Evolutionary conservation across 2,113 vertebrate genomes (phyloP).

Genomic region (Opisthocomus hoazin): DNA sequence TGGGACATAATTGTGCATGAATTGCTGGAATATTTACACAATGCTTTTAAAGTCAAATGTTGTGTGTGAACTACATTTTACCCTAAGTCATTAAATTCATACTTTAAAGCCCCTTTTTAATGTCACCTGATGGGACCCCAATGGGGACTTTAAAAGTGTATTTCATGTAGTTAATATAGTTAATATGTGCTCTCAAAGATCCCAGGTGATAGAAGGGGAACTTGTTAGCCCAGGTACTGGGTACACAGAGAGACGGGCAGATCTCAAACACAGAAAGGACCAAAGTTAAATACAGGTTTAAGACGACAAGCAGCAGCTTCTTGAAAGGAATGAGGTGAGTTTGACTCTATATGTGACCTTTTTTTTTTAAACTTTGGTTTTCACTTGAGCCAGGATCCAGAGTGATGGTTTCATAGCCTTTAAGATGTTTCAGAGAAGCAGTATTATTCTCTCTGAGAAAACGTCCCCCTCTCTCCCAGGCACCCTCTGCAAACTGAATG

Average conservation of each 20-base stretch:
- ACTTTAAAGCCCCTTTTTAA: neutral
- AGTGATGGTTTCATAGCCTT: neutral
- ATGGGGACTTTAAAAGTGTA: neutral
- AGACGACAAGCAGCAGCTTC: neutral
- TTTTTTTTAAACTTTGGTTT: neutral
- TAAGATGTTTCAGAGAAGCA: neutral
- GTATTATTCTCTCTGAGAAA: neutral
- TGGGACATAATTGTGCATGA: neutral
- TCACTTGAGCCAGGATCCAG: neutral
- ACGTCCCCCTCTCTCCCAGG: neutral
- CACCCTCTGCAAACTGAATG: neutral
- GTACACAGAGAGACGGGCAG: neutral
- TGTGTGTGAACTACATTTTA: accelerated
- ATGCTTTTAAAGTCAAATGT: neutral
- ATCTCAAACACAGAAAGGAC: neutral
- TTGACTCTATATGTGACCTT: neutral
- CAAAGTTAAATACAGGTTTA: neutral
- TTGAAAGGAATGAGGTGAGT: neutral
- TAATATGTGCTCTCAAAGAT: neutral
- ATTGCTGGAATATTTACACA: neutral
- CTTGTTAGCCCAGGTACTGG: neutral
- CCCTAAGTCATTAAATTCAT: neutral
- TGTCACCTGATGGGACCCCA: neutral
- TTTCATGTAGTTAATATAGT: neutral
- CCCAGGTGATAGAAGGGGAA: neutral